Base-by-base conservation (phyloP, 2,888 invertebrate genomes). In the Acronicta psi region DNA sequence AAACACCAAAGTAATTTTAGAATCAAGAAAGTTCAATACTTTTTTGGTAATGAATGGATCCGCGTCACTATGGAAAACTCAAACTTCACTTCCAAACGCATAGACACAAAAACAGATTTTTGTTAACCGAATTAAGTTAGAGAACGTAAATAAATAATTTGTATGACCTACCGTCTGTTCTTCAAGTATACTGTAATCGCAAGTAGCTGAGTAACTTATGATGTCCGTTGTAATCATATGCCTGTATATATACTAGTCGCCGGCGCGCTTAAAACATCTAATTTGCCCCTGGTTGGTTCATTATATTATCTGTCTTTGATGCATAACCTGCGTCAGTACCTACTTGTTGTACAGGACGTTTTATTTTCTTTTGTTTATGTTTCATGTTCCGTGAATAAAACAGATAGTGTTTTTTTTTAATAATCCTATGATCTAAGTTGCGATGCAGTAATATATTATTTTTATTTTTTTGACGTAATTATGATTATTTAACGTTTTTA, bases 221-320 rank as follows among this genome's bases (percentile, higher is more conserved):
- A 84, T 82, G 73, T 69, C 62, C 57, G 54, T 59, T 51, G 75
- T 80, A 83, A 81, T 81, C 57, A 79, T 78, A 82, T 82, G 70
- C 77, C 73, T 69, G 82, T 90, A 86, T 92, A 84, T 93, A 93
- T 91, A 91, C 80, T 76, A 58, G 75, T 66, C 72, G 73, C 59
- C 73, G 71, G 73, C 70, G 78, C 77, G 76, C 76, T 81, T 79
- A 65, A 80, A 88, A 82, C 87, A 83, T 91, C 88, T 91, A 90
- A 92, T 90, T 89, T 90, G 84, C 81, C 84, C 84, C 83, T 85
- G 80, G 76, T 79, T 74, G 61, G 78, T 82, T 85, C 81, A 86
- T 87, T 87, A 88, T 85, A 82, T 83, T 79, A 81, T 83, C 79
- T 81, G 79, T 82, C 80, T 81, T 79, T 72, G 79, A 83, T 82